These are phyloP conservation scores for Callimorpha dominula DNA, from an alignment of 2,888 invertebrate species.

Conservation along the genomic window DNA sequence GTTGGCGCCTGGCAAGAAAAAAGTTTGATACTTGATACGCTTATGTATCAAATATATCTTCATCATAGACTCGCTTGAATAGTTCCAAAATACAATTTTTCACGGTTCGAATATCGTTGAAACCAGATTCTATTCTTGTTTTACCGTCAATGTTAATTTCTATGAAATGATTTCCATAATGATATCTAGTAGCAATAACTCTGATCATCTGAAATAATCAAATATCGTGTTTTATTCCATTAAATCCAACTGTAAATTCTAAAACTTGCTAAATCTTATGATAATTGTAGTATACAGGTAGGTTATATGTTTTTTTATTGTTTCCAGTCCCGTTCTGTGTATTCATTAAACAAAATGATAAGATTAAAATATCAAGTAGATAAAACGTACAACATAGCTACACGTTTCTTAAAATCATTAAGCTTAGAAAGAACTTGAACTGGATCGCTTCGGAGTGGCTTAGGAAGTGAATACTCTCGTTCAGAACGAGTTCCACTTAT, in stretches of 20 bases:
- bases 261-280: conserved; percentile 37
- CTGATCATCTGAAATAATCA: conserved; percentile 35
- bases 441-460: conserved; percentile 52
- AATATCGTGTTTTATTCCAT: conserved; percentile 32
- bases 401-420: conserved; percentile 43
- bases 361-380: conserved; percentile 67
- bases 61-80: conserved; percentile 68
- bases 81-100: conserved; percentile 72
- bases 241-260: conserved; percentile 42
- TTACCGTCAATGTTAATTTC: conserved; percentile 51
- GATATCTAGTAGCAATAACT: conserved; percentile 55
- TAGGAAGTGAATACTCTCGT: conserved; percentile 64
- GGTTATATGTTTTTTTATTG: conserved; percentile 60
- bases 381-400: conserved; percentile 43
- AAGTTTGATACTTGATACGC: conserved; percentile 69
- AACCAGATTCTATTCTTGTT: conserved; percentile 60
- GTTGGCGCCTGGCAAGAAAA: conserved; percentile 74
- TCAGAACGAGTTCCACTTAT: conserved; percentile 76
- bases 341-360: conserved; percentile 64
- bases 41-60: conserved; percentile 62
- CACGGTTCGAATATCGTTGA: conserved; percentile 66
- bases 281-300: conserved; percentile 52
- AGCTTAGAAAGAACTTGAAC: conserved; percentile 47
- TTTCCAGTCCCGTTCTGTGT: conserved; percentile 54
- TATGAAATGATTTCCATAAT: conserved; percentile 46